phyloP scores from a whole-genome alignment of 2,888 invertebrate species.

The Amphipyra tragopoginis region DNA sequence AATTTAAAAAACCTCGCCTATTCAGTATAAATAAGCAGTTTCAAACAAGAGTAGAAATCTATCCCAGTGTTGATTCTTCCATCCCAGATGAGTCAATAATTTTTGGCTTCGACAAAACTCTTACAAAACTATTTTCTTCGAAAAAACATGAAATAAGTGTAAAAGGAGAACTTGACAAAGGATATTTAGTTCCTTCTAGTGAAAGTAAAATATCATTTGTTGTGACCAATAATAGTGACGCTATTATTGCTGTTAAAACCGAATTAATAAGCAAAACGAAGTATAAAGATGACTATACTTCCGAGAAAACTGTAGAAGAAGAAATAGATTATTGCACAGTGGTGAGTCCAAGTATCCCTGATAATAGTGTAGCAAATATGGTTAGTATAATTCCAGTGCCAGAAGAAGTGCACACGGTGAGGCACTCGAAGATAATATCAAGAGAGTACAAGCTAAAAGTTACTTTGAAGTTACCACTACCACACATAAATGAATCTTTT shows the following conservation, averaged over 20 bases:
- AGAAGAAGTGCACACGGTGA: constrained; percentile 29
- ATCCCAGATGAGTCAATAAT: constrained; percentile 9
- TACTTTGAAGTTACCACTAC: constrained; percentile 37
- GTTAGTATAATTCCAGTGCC: constrained; percentile 23
- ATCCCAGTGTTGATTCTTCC: constrained; percentile 25
- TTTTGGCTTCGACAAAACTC: constrained; percentile 25
- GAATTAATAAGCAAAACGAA: constrained; percentile 33
- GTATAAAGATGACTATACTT: constrained; percentile 23
- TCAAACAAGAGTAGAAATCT: constrained; percentile 14
- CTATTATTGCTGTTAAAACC: constrained; percentile 26
- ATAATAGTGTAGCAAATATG: constrained; percentile 9
- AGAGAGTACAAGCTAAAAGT: constrained; percentile 42
- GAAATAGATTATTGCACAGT: constrained; percentile 10
- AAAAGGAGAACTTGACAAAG: constrained; percentile 38
- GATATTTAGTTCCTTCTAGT: constrained; percentile 19
- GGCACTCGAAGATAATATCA: constrained; percentile 36
- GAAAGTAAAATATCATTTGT: constrained; percentile 13
- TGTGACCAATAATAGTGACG: constrained; percentile 24
- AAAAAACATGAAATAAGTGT: constrained; percentile 14
- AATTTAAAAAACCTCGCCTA: constrained; percentile 27
- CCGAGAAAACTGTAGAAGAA: constrained; percentile 21
- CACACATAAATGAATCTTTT: constrained; percentile 33
- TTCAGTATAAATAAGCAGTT: constrained; percentile 18
- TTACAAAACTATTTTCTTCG: constrained; percentile 25
- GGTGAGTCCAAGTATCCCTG: background rate